Conservation (phyloP, 2,797 vertebrate species). For the Helostoma temminkii region DNA sequence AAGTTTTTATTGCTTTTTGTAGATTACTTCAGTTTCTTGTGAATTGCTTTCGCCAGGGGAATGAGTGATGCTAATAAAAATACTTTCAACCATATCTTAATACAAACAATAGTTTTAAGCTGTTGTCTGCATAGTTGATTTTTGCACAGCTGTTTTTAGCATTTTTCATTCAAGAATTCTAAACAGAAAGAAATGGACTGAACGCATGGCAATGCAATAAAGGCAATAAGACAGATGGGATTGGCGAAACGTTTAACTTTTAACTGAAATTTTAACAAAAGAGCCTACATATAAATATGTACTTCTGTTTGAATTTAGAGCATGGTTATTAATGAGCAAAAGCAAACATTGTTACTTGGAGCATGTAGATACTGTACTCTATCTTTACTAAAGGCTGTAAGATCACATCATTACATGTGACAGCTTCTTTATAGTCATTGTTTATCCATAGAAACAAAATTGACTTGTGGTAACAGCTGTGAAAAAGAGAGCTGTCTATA, state of each 20-base stretch:
- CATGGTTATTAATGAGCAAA: neutral
- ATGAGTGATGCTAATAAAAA: slow-evolving; percentile 70
- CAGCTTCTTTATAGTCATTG: slow-evolving; percentile 18
- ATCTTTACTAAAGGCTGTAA: slow-evolving; percentile 5
- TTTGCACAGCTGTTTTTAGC: slow-evolving; percentile 35
- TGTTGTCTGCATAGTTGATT: slow-evolving; percentile 31
- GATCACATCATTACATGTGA: slow-evolving; percentile 4
- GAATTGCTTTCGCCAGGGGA: slow-evolving; percentile 58
- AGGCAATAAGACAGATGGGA: neutral
- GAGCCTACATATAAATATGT: neutral
- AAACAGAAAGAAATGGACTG: slow-evolving; percentile 17
- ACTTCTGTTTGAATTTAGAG: slow-evolving; percentile 15
- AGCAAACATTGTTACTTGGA: neutral
- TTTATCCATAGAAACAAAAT: neutral
- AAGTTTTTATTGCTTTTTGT: slow-evolving; percentile 75
- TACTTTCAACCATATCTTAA: slow-evolving; percentile 65
- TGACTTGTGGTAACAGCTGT: slow-evolving; percentile 13
- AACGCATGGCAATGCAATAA: slow-evolving; percentile 33
- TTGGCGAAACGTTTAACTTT: slow-evolving; percentile 10
- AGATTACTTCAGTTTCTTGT: slow-evolving; percentile 72
- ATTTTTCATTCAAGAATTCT: slow-evolving; percentile 26
- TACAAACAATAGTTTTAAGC: slow-evolving; percentile 53
- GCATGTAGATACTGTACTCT: neutral
- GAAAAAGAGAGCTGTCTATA: slow-evolving; percentile 5
- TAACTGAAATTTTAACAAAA: slow-evolving; percentile 1